Evolutionary conservation across 2,797 vertebrate genomes (phyloP).

Genomic region (Catamblyrhynchus diadema): DNA sequence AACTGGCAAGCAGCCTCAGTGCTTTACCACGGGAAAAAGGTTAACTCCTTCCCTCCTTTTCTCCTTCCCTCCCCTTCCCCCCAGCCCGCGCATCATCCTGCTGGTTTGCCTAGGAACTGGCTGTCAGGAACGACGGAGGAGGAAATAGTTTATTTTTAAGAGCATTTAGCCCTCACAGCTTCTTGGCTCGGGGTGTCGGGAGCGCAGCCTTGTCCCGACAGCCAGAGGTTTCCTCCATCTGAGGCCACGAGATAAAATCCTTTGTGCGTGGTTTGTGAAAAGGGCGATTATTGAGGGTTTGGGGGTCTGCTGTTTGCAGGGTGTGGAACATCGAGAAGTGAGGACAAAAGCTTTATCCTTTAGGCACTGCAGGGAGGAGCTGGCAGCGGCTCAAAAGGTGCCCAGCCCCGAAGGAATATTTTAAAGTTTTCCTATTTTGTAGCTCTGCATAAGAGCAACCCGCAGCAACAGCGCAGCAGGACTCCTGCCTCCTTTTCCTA

Average conservation of each 20-base stretch:
- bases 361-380: background rate
- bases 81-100: background rate
- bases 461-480: background rate
- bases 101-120: background rate
- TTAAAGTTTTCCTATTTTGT: slow-evolving; percentile 17
- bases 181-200: background rate
- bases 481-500: background rate
- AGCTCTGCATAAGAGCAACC: background rate
- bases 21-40: background rate
- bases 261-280: background rate
- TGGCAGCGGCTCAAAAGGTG: background rate
- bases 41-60: slow-evolving; percentile 40
- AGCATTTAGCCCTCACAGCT: background rate
- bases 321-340: background rate
- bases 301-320: background rate
- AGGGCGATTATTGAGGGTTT: background rate
- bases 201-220: background rate
- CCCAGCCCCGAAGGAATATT: background rate
- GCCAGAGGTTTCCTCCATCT: background rate
- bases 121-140: background rate
- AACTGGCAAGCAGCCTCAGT: slow-evolving; percentile 47
- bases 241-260: background rate
- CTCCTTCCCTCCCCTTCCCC: background rate
- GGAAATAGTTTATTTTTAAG: background rate
- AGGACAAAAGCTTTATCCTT: background rate